Evolutionary conservation across 2,888 invertebrate genomes (phyloP).

Genomic region (Brachyptera risi): DNA sequence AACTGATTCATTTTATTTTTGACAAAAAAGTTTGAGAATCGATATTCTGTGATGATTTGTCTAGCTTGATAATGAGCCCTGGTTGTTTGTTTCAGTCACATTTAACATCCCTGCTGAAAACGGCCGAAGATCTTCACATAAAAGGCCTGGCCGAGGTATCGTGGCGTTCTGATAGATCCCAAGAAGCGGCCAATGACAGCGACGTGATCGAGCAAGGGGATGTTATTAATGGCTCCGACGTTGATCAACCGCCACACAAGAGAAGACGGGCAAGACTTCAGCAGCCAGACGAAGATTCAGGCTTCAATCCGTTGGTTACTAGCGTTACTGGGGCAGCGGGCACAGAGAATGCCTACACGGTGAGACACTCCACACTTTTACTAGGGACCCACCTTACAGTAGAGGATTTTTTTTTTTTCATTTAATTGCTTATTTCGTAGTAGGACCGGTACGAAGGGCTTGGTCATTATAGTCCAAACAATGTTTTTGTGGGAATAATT

Average conservation of each 20-base stretch:
- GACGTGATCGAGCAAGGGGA: slow-evolving; percentile 40
- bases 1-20: no score
- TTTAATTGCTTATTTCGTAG: no score
- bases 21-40: no score
- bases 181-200: slow-evolving; percentile 33
- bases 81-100: slow-evolving; percentile 61
- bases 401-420: no score
- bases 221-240: slow-evolving; percentile 38
- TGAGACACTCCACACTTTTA: no score
- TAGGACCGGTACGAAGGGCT: no score
- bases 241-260: slow-evolving; percentile 46
- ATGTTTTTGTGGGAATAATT: no score
- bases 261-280: slow-evolving; percentile 64
- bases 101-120: slow-evolving; percentile 80
- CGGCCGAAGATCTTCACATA: slow-evolving; percentile 86
- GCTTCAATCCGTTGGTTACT: slow-evolving; percentile 50
- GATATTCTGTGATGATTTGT: no score
- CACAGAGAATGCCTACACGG: slow-evolving; percentile 29
- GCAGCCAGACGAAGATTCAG: slow-evolving; percentile 49
- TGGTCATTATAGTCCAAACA: no score
- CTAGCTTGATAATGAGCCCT: no score
- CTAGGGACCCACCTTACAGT: no score
- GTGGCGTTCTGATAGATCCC: slow-evolving; percentile 63
- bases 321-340: slow-evolving; percentile 47
- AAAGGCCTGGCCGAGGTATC: slow-evolving; percentile 89